These are phyloP conservation scores for Agriopis marginaria DNA, from an alignment of 2,888 invertebrate species.

Conservation along the genomic window DNA sequence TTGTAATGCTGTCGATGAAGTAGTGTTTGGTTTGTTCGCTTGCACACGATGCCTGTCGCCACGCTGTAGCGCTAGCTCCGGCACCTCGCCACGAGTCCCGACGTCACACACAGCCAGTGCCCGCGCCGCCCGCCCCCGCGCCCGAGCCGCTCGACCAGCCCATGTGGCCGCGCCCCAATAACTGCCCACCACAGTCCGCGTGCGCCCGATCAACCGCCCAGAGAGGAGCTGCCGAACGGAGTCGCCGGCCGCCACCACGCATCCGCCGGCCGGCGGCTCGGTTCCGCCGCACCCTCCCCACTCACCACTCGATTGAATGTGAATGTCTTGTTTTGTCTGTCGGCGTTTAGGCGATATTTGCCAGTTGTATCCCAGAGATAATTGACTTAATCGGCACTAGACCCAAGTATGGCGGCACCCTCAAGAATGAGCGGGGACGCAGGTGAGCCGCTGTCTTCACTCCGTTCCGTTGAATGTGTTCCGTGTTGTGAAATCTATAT, in stretches of 20 bases:
- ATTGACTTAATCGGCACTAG: constrained; percentile 99
- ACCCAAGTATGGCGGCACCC: constrained; percentile 99
- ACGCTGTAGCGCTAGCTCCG: constrained; percentile 87
- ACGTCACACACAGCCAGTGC: constrained; percentile 85
- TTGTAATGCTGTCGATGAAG: constrained; percentile 86
- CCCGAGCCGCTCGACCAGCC: constrained; percentile 31
- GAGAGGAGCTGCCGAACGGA: constrained; percentile 48
- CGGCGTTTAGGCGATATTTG: constrained; percentile 99
- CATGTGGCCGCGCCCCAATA: constrained; percentile 31
- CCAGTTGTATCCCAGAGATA: constrained; percentile 99
- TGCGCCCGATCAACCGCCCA: constrained; percentile 46
- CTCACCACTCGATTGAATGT: constrained; percentile 79
- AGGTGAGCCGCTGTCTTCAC: constrained; percentile 94
- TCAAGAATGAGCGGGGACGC: constrained; percentile 99
- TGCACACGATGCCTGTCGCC: constrained; percentile 87
- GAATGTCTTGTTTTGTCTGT: constrained; percentile 88
- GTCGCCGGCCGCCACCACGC: constrained; percentile 48
- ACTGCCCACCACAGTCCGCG: constrained; percentile 37
- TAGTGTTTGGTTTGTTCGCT: constrained; percentile 87
- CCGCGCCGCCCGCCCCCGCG: constrained; percentile 60
- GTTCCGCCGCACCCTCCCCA: constrained; percentile 56
- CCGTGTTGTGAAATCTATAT: constrained; percentile 86
- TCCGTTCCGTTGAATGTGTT: constrained; percentile 87
- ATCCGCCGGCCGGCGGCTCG: constrained; percentile 58
- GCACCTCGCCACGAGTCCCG: constrained; percentile 85